Evolutionary conservation across 1,140 invertebrate species (phyloP).

Genomic region (Anastrepha ludens): DNA sequence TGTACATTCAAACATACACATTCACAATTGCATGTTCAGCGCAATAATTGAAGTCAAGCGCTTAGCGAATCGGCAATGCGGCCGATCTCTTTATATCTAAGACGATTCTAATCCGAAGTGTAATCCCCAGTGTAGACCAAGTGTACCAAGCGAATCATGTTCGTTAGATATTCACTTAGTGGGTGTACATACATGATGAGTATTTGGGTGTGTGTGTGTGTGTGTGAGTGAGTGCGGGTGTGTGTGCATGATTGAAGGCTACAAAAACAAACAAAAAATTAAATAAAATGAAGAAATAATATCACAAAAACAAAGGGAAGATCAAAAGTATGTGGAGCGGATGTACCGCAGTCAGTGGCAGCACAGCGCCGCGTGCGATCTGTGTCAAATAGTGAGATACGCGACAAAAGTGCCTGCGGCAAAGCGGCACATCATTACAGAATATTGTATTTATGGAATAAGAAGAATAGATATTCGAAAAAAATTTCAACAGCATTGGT

Average conservation of each 20-base stretch:
- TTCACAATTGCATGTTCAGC: neutral
- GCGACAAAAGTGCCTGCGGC: constrained; percentile 27
- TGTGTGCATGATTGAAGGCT: constrained; percentile 18
- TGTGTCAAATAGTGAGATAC: constrained; percentile 40
- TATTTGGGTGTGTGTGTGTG: neutral
- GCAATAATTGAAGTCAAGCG: neutral
- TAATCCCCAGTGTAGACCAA: constrained; percentile 20
- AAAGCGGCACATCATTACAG: neutral
- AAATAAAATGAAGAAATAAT: neutral
- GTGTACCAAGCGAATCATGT: neutral
- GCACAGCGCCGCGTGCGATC: constrained; percentile 39
- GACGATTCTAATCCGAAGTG: constrained; percentile 49
- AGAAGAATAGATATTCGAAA: neutral
- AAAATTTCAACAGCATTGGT: too few relatives aligned
- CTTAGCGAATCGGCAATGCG: constrained; percentile 23
- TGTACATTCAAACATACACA: neutral
- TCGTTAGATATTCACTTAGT: constrained; percentile 21
- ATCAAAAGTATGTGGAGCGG: constrained; percentile 47
- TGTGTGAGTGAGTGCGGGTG: neutral
- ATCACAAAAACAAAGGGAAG: constrained; percentile 6
- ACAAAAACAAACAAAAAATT: neutral
- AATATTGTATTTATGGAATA: neutral
- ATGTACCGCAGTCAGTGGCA: constrained; percentile 45
- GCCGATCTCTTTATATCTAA: constrained; percentile 48
- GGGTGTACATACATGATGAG: neutral